Base-by-base conservation (phyloP, 1,140 invertebrate genomes). In the Papilio xuthus region DNA sequence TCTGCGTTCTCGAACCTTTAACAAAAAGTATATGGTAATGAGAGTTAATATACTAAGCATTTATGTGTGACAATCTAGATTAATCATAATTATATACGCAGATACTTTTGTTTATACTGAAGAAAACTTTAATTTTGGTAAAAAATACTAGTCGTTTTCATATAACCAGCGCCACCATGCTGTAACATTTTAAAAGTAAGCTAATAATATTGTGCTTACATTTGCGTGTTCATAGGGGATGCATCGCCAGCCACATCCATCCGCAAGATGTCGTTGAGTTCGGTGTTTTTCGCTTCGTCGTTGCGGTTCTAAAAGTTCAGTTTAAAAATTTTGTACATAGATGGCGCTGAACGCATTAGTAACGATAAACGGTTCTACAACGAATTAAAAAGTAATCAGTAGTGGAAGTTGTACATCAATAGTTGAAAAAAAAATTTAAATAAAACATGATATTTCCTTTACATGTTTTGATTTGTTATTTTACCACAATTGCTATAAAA, bases 281-380 rank as follows among this genome's bases (percentile, higher is more conserved):
- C 88, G 44, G 84, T 83, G 50, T 85, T 88, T 70, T 80, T 89
- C 3, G 67, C 81, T 76, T 75, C 81, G 63, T 79, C 74, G 73
- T 82, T 85, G 50, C 81, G 85, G 77, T 85, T 89, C 90, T 89
- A 92, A 70, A 87, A 94, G 56, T 80, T 84, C 81, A 15, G 32
- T 26, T 63, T 18, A 4, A 15, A 1, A 13, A 41, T 20, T 32
- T 13, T 2, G 77, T 72, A 53, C 10, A 50, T 77, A 86, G 82
- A 88, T 87, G 83, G 86, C 83, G 80, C 50, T 82, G 13, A 63
- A 20, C 15, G n/a, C 44, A 53, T 37, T 37, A 37, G 6, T 37
- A 6, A 37, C n/a, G n/a, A 37, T 37, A 74, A 70, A 78, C 8
- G 9, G 23, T 32, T 32, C 12, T 15, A 78, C n/a, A 79, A 78